A percentile compares a stretch with the other conserved stretches of the same genome.
Conservation (phyloP, 2,797 vertebrate species). For the Phataginus tricuspis region DNA sequence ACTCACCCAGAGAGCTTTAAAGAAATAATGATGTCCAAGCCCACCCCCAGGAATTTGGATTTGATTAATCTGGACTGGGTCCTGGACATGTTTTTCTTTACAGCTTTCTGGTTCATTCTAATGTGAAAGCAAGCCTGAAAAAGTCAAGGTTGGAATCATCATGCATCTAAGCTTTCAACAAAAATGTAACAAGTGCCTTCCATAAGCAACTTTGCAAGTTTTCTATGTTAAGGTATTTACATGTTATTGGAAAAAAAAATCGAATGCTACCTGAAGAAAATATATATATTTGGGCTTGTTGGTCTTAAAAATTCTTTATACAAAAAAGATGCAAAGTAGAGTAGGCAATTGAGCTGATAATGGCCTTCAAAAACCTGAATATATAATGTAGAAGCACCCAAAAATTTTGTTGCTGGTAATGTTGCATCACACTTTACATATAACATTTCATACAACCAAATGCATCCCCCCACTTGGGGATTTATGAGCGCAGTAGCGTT, state of each 20-base stretch:
- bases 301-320: neutral
- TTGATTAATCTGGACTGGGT: neutral
- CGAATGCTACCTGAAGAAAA: conserved; percentile 36
- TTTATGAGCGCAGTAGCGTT: neutral
- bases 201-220: neutral
- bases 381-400: neutral
- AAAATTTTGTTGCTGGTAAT: neutral
- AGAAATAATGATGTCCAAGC: neutral
- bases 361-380: neutral
- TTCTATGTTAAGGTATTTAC: neutral
- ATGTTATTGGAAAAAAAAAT: neutral
- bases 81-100: neutral
- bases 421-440: neutral
- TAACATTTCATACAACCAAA: neutral
- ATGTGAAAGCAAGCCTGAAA: conserved; percentile 22
- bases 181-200: neutral
- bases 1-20: neutral
- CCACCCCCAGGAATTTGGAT: neutral
- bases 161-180: neutral
- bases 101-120: neutral
- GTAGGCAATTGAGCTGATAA: neutral
- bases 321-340: conserved; percentile 1
- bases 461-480: neutral
- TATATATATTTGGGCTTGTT: neutral
- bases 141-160: neutral